Evolutionary conservation across 1,140 invertebrate species (phyloP), one percentile per base, ranked within the genome.

Genomic region (Diprion similis): DNA sequence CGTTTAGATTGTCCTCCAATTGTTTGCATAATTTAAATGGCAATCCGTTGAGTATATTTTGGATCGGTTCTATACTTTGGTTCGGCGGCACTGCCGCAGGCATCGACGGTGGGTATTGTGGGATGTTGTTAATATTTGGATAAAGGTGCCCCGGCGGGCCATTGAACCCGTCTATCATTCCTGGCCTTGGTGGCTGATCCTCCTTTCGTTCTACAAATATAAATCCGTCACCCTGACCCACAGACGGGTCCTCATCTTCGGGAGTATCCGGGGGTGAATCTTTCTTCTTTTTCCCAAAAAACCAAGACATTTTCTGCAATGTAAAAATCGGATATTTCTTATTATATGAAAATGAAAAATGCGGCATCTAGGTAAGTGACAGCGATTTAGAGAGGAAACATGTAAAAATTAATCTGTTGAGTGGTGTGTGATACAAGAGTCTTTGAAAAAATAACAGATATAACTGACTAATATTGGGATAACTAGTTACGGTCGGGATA

Each of bases 261-360:
- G 80, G 77, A 1, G 83, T 79, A 59, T 83, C 79, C 0, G 80
- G 72, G 11, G 84, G 81, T 9, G 84, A 85, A 67, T 86, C 83
- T 7, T 84, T 78, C 68, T 89, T 88, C 48, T 88, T 89, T 76
- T 82, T 86, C 4, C 86, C 85, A 78, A 89, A 89, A 8, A 88
- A 81, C 87, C 87, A 89, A 75, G 87, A 87, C 86, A 88, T 88
- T 75, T 76, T 83, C 79, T 82, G 47, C 45, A 79, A 80, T 59
- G 8, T 37, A 37, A 37, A 37, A 6, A 37, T 37, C 24, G 24
- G 37, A 15, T 4, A 3, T 64, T 15, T 18, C 8, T 1, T 64
- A 15, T 64, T 15, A 7, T 4, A 64, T 65, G 74, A 51, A 75
- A 73, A 46, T 15, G 71, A 77, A n/a, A 48, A 47, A 17, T 48